Evolutionary conservation across 37 sponge, comb jelly and placozoan genomes (phyloP).

Genomic region (Bolinopsis microptera): DNA sequence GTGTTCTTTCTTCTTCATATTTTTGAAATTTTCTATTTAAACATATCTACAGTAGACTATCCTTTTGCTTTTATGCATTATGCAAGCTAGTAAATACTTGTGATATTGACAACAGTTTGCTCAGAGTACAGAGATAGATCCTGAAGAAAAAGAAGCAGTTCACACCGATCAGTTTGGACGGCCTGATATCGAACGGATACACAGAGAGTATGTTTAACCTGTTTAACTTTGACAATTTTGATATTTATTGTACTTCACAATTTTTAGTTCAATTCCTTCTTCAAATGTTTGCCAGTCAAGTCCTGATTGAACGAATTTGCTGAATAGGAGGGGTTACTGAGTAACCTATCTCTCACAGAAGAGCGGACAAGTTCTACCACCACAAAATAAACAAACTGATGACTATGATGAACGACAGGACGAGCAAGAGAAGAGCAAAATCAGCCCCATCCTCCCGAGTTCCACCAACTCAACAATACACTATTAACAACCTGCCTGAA

Average conservation of each 20-base stretch:
- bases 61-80: not conserved
- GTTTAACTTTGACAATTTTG: not conserved
- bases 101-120: too few relatives aligned
- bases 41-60: not conserved
- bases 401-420: constrained; percentile 46
- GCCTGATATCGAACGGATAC: constrained; percentile 26
- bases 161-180: not conserved
- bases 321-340: too few relatives aligned
- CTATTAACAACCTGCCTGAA: constrained; percentile 28
- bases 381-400: constrained; percentile 37
- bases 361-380: constrained; percentile 54
- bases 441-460: constrained; percentile 44
- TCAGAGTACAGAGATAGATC: not conserved
- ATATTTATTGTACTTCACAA: not conserved
- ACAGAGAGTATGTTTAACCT: constrained; percentile 65
- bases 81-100: not conserved
- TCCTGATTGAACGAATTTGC: too few relatives aligned
- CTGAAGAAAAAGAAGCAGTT: not conserved
- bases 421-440: constrained; percentile 19
- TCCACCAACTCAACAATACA: not conserved
- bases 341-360: too few relatives aligned
- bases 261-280: not conserved
- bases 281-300: too few relatives aligned
- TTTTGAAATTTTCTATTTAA: not conserved
- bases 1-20: too few relatives aligned